phyloP scores from a whole-genome alignment of 2,113 vertebrate species.

The Petrocephalus microphthalmus region DNA sequence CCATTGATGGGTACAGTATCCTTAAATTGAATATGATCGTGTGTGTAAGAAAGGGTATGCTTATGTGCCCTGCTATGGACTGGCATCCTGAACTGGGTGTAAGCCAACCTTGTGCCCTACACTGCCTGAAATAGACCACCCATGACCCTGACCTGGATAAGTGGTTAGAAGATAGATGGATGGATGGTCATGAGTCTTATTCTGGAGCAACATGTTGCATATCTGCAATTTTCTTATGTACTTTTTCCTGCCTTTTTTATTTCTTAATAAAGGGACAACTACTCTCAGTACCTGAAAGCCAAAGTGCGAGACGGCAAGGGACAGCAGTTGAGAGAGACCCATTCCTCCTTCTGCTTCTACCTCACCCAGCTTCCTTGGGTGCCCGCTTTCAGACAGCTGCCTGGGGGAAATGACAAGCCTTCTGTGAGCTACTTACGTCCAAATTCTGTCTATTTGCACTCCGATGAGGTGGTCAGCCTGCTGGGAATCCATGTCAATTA shows the following conservation, averaged over 20 bases:
- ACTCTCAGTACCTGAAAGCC: conserved; percentile 59
- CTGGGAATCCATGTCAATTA: conserved; percentile 60
- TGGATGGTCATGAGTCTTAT: background rate
- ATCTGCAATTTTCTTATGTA: background rate
- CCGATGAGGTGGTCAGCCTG: conserved; percentile 42
- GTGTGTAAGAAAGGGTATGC: background rate
- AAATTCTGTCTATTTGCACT: conserved; percentile 50
- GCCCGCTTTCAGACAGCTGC: conserved; percentile 40
- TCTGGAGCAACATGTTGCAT: background rate
- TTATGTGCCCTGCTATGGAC: background rate
- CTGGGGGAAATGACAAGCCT: conserved; percentile 6
- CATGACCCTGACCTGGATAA: background rate
- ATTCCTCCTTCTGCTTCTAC: conserved; percentile 57
- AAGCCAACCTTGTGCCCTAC: background rate
- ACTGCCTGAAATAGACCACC: background rate
- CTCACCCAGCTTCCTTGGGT: conserved; percentile 58
- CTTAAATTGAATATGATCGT: background rate
- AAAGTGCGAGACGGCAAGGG: conserved; percentile 52
- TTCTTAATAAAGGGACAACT: conserved; percentile 50
- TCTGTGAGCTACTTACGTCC: conserved; percentile 47
- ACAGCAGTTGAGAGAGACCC: conserved; percentile 32
- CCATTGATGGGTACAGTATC: background rate
- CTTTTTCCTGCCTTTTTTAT: background rate
- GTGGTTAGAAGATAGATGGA: background rate
- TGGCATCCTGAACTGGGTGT: background rate